Percentiles rank a stretch among this genome's conserved stretches.
These are phyloP conservation scores for Misgurnus mizolepis DNA, from an alignment of 2,113 vertebrate genomes.

Conservation along the genomic window DNA sequence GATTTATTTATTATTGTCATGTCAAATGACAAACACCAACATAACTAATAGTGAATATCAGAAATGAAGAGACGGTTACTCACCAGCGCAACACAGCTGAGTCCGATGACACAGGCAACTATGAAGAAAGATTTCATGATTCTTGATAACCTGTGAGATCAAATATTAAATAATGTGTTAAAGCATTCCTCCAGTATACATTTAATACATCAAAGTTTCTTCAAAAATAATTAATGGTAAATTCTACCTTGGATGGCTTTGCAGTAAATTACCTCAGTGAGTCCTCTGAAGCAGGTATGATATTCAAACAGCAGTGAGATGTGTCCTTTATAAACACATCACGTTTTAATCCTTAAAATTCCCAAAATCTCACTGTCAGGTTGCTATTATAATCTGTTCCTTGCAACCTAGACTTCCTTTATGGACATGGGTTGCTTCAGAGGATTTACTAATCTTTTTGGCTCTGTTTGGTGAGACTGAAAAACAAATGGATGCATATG, in stretches of 20 bases:
- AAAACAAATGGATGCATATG: neutral
- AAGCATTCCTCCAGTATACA: no score
- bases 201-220: neutral
- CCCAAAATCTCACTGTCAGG: constrained; percentile 19
- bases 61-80: neutral
- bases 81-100: constrained; percentile 12
- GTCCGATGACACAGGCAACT: neutral
- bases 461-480: neutral
- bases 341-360: neutral
- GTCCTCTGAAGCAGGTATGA: constrained; percentile 1
- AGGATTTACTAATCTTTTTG: constrained; percentile 25
- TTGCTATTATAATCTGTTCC: neutral
- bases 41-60: neutral
- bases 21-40: neutral
- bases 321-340: neutral
- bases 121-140: constrained; percentile 11
- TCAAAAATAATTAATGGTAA: neutral
- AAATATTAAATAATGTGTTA: neutral
- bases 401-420: neutral
- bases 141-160: neutral
- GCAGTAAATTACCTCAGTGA: neutral
- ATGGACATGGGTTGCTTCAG: neutral
- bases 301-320: neutral
- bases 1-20: neutral
- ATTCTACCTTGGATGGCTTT: neutral